Percentiles rank a stretch among this genome's conserved stretches.
These are phyloP conservation scores for Cromileptes altivelis DNA, from an alignment of 2,113 vertebrate species.

Conservation along the genomic window DNA sequence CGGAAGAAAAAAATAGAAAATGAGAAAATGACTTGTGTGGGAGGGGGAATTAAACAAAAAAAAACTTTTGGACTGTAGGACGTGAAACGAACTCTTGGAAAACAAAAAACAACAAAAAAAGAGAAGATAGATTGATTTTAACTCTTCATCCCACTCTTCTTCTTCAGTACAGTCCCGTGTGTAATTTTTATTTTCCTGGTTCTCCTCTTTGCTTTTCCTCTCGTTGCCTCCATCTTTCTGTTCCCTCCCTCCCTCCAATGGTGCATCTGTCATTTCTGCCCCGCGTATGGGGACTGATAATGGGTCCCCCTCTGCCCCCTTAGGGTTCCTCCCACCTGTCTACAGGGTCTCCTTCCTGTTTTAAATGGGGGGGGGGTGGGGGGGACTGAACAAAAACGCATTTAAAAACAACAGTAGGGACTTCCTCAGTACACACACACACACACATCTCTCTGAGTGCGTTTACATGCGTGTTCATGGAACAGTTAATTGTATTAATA, in stretches of 20 bases:
- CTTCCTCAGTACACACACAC: constrained; percentile 24
- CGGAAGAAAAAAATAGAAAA: constrained; percentile 75
- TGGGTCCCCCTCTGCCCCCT: background rate
- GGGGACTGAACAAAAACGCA: constrained; percentile 14
- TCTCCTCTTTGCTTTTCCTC: constrained; percentile 60
- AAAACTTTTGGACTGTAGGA: constrained; percentile 87
- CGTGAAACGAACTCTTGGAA: constrained; percentile 88
- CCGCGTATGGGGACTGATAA: constrained; percentile 36
- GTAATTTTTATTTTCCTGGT: constrained; percentile 59
- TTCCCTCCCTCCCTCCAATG: constrained; percentile 7
- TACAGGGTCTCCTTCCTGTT: constrained; percentile 25
- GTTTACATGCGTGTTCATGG: constrained; percentile 51
- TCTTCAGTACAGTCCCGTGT: constrained; percentile 39
- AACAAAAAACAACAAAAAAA: constrained; percentile 71
- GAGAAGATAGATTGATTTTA: constrained; percentile 85
- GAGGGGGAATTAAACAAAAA: constrained; percentile 57
- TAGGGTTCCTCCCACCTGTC: background rate
- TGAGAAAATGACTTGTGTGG: constrained; percentile 81
- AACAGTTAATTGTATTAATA: no score
- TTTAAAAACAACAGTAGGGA: constrained; percentile 38
- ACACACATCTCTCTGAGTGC: constrained; percentile 34
- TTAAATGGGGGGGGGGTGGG: constrained; percentile 16
- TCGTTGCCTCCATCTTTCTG: constrained; percentile 40
- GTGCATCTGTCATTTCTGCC: constrained; percentile 44
- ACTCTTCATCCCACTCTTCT: constrained; percentile 69